Conservation (phyloP, 2,888 invertebrate species). For the Brachypalpus laphriformis region DNA sequence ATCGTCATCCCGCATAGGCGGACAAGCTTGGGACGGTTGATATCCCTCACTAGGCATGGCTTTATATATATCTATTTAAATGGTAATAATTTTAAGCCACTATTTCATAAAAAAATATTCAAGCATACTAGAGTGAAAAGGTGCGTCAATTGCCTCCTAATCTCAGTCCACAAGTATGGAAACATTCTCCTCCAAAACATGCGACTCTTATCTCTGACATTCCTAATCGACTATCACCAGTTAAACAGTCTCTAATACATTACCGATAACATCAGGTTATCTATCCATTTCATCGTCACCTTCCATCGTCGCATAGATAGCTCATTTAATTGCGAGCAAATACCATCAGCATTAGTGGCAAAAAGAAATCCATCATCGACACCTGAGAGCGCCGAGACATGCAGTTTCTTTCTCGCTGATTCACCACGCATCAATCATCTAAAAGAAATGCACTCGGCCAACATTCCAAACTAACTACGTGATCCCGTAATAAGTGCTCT, state of each 20-base stretch:
- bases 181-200: background rate
- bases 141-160: background rate
- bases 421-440: constrained; percentile 26
- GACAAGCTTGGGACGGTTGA: no score
- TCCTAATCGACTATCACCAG: background rate
- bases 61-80: no score
- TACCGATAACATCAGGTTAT: background rate
- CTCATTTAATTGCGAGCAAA: background rate
- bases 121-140: no score
- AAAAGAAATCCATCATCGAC: constrained; percentile 41
- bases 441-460: constrained; percentile 11
- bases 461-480: constrained; percentile 44
- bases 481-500: constrained; percentile 34
- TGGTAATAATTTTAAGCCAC: no score
- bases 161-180: background rate
- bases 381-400: constrained; percentile 6
- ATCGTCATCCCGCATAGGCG: no score
- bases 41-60: no score
- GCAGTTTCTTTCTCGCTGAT: background rate
- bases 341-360: background rate
- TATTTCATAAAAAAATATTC: no score
- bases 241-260: background rate
- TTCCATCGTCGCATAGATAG: background rate
- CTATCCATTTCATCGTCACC: background rate
- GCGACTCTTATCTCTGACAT: background rate